Conservation (phyloP, 2,797 vertebrate genomes). For the Scleropages formosus region DNA sequence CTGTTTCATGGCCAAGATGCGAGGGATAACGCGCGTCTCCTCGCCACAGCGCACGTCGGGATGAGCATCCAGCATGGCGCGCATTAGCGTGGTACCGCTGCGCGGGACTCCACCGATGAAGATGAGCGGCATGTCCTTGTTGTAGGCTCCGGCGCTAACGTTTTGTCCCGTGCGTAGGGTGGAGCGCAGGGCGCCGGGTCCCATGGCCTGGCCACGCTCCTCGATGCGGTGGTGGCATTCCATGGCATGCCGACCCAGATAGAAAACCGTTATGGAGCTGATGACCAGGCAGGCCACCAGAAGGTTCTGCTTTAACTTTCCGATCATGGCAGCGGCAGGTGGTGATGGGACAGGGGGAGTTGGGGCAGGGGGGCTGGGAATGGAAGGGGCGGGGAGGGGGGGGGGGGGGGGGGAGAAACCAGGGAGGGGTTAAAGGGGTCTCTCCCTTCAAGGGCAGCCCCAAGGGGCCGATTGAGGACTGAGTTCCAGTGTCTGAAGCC, state of each 20-base stretch:
- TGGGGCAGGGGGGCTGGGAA: not conserved
- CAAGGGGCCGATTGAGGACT: conserved; percentile 51
- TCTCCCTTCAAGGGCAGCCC: conserved; percentile 60
- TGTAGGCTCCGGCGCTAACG: conserved; percentile 73
- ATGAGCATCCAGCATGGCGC: conserved; percentile 95
- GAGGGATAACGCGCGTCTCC: conserved; percentile 90
- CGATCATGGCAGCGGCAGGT: conserved; percentile 73
- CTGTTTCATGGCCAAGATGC: conserved; percentile 93
- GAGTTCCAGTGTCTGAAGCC: conserved; percentile 59
- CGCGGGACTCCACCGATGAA: conserved; percentile 95
- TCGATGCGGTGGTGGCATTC: conserved; percentile 94
- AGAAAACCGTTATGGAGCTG: conserved; percentile 92
- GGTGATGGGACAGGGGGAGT: not conserved
- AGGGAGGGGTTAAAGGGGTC: conserved; percentile 41
- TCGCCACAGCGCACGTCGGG: conserved; percentile 91
- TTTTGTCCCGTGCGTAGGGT: conserved; percentile 65
- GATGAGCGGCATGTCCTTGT: conserved; percentile 95
- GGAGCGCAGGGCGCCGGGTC: conserved; percentile 61
- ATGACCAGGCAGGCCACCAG: conserved; percentile 90
- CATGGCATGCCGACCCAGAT: conserved; percentile 92
- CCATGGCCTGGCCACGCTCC: conserved; percentile 68
- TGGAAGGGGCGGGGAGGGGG: conserved; percentile 27
- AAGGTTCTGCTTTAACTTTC: conserved; percentile 93
- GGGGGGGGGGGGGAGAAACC: conserved; percentile 25
- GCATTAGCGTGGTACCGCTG: conserved; percentile 93